Base-by-base conservation (phyloP, 2,888 invertebrate species). In the Temnothorax ravouxi region DNA sequence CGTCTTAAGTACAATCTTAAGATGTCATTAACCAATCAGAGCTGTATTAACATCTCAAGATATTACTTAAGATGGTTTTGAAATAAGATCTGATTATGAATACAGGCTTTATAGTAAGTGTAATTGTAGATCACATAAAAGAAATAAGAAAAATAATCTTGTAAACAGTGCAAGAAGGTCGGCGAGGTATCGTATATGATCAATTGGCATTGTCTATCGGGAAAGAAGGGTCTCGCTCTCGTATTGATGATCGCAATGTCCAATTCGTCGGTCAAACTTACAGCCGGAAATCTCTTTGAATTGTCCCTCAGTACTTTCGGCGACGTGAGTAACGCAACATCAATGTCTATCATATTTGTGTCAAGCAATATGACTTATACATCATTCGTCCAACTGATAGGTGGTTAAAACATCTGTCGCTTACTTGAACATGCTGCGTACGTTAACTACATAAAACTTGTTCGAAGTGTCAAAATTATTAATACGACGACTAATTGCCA, bases 221-320 rank as follows among this genome's bases (percentile, higher is more conserved):
- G 76, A 15, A 89, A 62, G 38, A 87, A 50, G 21, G 87, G 79
- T 11, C 84, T 88, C 2, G 71, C 82, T 1, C 81, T 93, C 25
- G 87, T 93, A 44, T 77, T 93, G 50, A 85, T 93, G 44, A 89
- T 93, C 3, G 74, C 88, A 0, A 91, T 91, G 84, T 86, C 92
- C 2, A 93, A 91, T 84, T 84, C 86, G 9, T 91, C 92, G 1
- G 84, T 86, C 1, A 91, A 89, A 77, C 90, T 93, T 25, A 93
- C 93, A 0, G 93, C 93, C 8, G 93, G 92, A 66, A 93, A 93
- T 84, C 84, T 93, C 72, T 85, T 92, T 3, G 88, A 91, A 44
- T 66, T 93, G 6, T 93, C 93, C 2, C 64, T 93, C 5, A 84
- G 61, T 52, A 91, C 90, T 71, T 93, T 93, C 83, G 87, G 86